These are phyloP conservation scores for Condylura cristata DNA, from an alignment of 2,113 vertebrate genomes.

Conservation along the genomic window DNA sequence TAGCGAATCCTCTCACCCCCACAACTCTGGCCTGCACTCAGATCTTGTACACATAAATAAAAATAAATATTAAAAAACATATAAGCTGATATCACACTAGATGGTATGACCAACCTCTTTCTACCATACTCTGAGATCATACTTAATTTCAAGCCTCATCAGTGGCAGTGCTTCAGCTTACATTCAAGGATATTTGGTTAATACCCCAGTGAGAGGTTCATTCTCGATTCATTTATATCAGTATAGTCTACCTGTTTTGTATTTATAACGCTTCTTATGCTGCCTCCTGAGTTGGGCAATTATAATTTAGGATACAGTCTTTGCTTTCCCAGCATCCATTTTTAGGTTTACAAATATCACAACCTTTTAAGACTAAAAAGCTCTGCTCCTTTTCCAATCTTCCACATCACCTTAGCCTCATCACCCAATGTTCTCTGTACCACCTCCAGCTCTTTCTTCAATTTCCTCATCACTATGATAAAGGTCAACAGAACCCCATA, in stretches of 20 bases:
- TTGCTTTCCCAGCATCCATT: neutral
- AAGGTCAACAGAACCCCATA: neutral
- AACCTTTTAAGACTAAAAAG: neutral
- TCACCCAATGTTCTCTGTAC: neutral
- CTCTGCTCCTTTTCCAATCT: neutral
- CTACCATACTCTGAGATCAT: neutral
- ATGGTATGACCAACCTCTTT: neutral
- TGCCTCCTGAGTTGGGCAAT: neutral
- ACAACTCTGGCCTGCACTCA: too few relatives aligned
- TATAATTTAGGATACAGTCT: neutral
- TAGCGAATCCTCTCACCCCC: too few relatives aligned
- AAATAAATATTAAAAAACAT: neutral
- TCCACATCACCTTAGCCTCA: neutral
- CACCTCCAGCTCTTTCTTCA: neutral
- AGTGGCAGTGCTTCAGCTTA: neutral
- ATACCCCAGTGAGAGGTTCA: neutral
- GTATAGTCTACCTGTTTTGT: neutral
- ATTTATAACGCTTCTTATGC: neutral
- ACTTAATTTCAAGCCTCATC: neutral
- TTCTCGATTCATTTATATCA: neutral
- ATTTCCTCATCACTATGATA: neutral
- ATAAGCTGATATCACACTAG: neutral
- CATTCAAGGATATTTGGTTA: neutral
- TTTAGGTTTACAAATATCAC: slow-evolving; percentile 1
- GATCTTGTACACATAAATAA: neutral